phyloP scores from a whole-genome alignment of 2,888 invertebrate species.

The Tipula confusa region DNA sequence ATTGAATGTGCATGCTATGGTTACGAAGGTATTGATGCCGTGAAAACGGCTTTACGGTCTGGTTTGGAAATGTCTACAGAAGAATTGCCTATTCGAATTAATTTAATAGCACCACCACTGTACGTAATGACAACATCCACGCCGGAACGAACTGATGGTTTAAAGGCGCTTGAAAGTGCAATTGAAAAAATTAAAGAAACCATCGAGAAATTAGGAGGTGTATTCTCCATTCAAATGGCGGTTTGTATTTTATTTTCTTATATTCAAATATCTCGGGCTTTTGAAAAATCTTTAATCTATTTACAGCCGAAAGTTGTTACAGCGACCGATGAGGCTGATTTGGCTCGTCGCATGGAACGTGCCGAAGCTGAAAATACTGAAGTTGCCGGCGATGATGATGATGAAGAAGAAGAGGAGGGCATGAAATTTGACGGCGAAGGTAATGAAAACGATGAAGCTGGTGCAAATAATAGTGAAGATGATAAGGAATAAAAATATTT shows the following conservation, averaged over 20 bases:
- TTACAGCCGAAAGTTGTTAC: constrained; percentile 93
- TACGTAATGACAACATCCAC: constrained; percentile 99
- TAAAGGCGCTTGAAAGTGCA: constrained; percentile 83
- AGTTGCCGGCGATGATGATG: constrained; percentile 84
- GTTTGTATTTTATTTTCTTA: no score
- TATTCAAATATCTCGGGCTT: constrained; percentile 33
- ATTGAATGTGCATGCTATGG: constrained; percentile 93
- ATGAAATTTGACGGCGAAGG: constrained; percentile 49
- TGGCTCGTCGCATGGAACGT: constrained; percentile 88
- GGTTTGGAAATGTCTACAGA: constrained; percentile 88
- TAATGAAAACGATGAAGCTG: constrained; percentile 42
- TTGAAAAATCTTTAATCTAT: constrained; percentile 31
- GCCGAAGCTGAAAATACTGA: constrained; percentile 93
- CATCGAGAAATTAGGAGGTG: constrained; percentile 80
- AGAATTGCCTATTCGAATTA: constrained; percentile 95
- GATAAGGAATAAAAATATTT: constrained; percentile 28
- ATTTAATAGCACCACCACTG: constrained; percentile 95
- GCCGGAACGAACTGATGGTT: constrained; percentile 89
- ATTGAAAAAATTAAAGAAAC: constrained; percentile 80
- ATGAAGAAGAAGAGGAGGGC: constrained; percentile 65
- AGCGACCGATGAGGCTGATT: constrained; percentile 94
- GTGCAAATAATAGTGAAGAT: constrained; percentile 33
- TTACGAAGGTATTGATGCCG: constrained; percentile 98
- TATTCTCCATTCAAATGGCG: constrained; percentile 91
- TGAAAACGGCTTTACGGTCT: constrained; percentile 84